Percentiles rank a stretch among this genome's conserved stretches.
phyloP scores from a whole-genome alignment of 2,888 invertebrate genomes.

The Kuschelorhynchus macadamiae region DNA sequence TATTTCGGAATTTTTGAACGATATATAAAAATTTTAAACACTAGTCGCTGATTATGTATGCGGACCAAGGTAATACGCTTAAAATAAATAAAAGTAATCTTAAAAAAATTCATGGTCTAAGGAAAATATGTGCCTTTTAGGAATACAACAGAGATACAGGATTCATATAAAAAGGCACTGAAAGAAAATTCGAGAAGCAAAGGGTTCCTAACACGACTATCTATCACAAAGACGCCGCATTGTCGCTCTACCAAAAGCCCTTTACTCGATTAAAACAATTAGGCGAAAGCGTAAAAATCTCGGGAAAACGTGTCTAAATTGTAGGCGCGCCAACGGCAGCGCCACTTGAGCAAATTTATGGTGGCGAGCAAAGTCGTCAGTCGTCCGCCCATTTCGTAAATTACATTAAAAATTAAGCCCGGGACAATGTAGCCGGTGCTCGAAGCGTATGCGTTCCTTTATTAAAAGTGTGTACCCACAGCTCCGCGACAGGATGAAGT shows the following conservation, averaged over 20 bases:
- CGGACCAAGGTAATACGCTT: no score
- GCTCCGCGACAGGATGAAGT: constrained; percentile 69
- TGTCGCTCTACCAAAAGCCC: constrained; percentile 48
- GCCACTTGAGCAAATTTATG: constrained; percentile 50
- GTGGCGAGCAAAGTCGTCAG: constrained; percentile 51
- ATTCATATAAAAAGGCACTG: no score
- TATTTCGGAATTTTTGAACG: no score
- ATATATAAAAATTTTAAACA: no score
- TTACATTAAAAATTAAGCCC: constrained; percentile 65
- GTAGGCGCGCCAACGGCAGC: constrained; percentile 45
- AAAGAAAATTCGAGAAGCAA: neutral
- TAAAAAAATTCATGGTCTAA: no score
- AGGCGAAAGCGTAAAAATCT: constrained; percentile 55
- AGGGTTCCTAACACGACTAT: constrained; percentile 34
- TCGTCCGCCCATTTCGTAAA: constrained; percentile 62
- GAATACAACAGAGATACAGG: no score
- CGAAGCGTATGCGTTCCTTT: constrained; percentile 63
- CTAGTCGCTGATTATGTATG: no score
- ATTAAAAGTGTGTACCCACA: constrained; percentile 67
- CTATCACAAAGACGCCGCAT: constrained; percentile 45
- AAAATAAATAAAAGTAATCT: no score
- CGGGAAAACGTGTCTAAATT: constrained; percentile 42
- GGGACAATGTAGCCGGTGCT: constrained; percentile 61
- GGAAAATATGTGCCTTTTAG: no score
- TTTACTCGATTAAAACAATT: constrained; percentile 64